A percentile compares a stretch with the other conserved stretches of the same genome.
Conservation (phyloP, 2,888 invertebrate species). For the Hemaris fuciformis region DNA sequence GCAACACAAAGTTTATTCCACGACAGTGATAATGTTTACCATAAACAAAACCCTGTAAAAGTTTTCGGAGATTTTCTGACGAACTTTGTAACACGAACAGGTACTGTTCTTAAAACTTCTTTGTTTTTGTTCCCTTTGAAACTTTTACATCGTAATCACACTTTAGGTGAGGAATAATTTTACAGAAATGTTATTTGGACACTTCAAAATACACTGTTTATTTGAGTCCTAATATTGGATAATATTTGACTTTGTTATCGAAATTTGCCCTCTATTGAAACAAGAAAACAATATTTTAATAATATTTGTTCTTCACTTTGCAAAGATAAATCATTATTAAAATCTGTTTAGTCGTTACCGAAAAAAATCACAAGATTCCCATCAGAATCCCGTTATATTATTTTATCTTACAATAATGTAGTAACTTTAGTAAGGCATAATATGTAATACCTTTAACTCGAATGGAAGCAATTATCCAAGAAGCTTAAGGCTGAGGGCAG, state of each 20-base stretch:
- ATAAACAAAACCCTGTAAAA: slow-evolving; percentile 6
- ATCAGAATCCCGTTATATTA: no score
- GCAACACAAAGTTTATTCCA: neutral
- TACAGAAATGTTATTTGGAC: neutral
- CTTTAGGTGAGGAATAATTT: slow-evolving; percentile 2
- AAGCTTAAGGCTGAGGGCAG: neutral
- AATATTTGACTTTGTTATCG: neutral
- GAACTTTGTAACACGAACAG: slow-evolving; percentile 13
- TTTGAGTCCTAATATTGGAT: neutral
- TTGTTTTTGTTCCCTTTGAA: slow-evolving; percentile 8
- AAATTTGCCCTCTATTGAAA: no score
- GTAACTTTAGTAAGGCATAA: neutral
- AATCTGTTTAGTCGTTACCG: no score
- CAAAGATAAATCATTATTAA: no score
- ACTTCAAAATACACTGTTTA: neutral
- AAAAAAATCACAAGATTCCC: no score
- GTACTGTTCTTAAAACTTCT: slow-evolving; percentile 10
- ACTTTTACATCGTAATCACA: slow-evolving; percentile 10
- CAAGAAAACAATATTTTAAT: no score
- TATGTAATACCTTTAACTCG: neutral
- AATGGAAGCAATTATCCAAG: slow-evolving; percentile 6
- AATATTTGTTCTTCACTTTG: no score
- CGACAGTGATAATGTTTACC: slow-evolving; percentile 9
- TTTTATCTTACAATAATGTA: neutral
- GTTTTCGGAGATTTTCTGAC: neutral